Evolutionary conservation across 1,140 invertebrate genomes (phyloP).

Genomic region (Caenorhabditis remanei): DNA sequence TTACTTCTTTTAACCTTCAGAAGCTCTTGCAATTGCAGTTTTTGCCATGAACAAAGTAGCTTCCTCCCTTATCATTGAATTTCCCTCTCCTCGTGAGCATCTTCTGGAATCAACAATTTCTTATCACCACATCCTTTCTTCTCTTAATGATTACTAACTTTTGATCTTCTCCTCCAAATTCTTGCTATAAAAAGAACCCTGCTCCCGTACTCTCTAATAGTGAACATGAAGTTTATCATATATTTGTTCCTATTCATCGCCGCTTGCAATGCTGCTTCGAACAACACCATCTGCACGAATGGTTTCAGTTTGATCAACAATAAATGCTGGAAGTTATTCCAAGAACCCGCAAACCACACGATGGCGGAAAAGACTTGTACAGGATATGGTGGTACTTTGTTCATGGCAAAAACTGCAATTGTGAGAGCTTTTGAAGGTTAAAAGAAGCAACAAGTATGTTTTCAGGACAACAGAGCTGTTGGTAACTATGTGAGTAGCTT

Average conservation of each 20-base stretch:
- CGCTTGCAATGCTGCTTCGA: neutral
- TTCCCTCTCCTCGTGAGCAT: too few relatives aligned
- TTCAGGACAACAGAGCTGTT: neutral
- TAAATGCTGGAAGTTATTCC: neutral
- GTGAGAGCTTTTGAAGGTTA: neutral
- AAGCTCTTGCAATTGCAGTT: neutral
- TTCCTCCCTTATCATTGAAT: too few relatives aligned
- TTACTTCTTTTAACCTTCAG: too few relatives aligned
- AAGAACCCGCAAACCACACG: neutral
- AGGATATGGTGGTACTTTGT: neutral
- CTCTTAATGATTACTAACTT: too few relatives aligned
- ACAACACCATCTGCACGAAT: neutral
- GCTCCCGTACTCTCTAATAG: too few relatives aligned
- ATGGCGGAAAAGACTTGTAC: neutral
- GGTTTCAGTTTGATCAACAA: neutral
- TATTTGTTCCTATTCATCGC: neutral
- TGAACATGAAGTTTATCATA: neutral
- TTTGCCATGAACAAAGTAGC: constrained; percentile 2
- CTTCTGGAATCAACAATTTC: too few relatives aligned
- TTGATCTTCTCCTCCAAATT: too few relatives aligned
- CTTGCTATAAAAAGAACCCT: too few relatives aligned
- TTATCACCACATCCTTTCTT: too few relatives aligned
- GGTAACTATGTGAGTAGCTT: neutral
- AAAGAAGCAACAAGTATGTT: too few relatives aligned
- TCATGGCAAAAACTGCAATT: neutral